phyloP scores from a whole-genome alignment of 2,797 vertebrate genomes.

The Helarctos malayanus region DNA sequence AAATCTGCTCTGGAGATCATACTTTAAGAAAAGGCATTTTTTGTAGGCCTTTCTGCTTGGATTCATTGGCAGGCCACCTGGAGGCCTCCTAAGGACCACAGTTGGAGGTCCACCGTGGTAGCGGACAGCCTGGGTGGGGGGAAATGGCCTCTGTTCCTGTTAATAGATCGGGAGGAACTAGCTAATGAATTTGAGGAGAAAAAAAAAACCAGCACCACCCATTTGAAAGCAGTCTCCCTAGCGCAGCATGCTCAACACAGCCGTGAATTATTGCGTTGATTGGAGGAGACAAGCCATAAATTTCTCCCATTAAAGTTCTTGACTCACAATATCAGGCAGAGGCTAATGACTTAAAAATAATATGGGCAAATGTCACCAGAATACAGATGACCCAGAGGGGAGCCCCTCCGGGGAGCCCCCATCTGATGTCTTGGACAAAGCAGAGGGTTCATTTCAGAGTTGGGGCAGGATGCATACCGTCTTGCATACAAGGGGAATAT shows the following conservation, averaged over 20 bases:
- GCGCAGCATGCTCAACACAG: background rate
- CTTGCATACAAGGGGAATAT: background rate
- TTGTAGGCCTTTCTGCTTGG: constrained; percentile 61
- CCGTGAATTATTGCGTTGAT: constrained; percentile 70
- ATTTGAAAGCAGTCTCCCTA: constrained; percentile 78
- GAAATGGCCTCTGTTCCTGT: constrained; percentile 28
- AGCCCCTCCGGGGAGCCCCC: constrained; percentile 76
- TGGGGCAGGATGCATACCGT: background rate
- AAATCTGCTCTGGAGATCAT: constrained; percentile 34
- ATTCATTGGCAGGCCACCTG: constrained; percentile 63
- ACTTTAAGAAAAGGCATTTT: constrained; percentile 69
- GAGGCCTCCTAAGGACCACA: constrained; percentile 65
- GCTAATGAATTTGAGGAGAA: constrained; percentile 60
- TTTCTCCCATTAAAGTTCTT: constrained; percentile 83
- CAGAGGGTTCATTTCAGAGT: background rate
- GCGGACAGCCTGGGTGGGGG: constrained; percentile 36
- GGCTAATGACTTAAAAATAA: constrained; percentile 86
- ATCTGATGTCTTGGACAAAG: constrained; percentile 57
- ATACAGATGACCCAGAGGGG: constrained; percentile 47
- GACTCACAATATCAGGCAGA: constrained; percentile 80
- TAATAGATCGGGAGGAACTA: constrained; percentile 72
- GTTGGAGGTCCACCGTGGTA: constrained; percentile 63
- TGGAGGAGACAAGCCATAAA: constrained; percentile 82
- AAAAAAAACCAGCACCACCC: constrained; percentile 39
- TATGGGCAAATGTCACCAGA: constrained; percentile 73